Percentiles rank a stretch among this genome's conserved stretches.
phyloP scores from a whole-genome alignment of 2,888 invertebrate species.

The Maniola hyperantus region DNA sequence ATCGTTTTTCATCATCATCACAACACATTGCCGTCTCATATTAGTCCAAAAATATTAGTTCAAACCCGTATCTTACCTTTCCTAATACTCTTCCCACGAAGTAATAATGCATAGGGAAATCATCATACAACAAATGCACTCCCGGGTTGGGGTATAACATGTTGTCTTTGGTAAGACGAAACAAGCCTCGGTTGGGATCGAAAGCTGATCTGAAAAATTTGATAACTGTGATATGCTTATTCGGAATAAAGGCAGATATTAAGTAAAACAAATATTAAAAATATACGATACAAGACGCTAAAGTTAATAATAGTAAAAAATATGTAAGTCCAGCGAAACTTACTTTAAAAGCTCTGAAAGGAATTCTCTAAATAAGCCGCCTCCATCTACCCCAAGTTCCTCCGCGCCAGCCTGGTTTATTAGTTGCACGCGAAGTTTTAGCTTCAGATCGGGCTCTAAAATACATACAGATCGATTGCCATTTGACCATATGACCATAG shows the following conservation, averaged over 20 bases:
- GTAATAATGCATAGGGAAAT: conserved; percentile 95
- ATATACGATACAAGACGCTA: too few relatives aligned
- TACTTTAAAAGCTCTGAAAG: conserved; percentile 94
- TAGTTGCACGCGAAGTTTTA: conserved; percentile 93
- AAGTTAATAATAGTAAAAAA: too few relatives aligned
- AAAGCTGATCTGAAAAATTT: conserved; percentile 87
- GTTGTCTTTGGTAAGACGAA: conserved; percentile 93
- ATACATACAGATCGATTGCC: conserved; percentile 23
- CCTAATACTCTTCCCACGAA: conserved; percentile 97
- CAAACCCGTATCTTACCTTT: conserved; percentile 82
- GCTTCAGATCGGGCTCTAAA: conserved; percentile 91
- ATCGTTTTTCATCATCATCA: too few relatives aligned
- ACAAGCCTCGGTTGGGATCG: conserved; percentile 98
- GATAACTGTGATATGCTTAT: conserved; percentile 22
- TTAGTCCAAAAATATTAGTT: too few relatives aligned
- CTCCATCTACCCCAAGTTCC: conserved; percentile 98
- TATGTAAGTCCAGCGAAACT: conserved; percentile 41
- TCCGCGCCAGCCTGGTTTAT: conserved; percentile 95
- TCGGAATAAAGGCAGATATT: background rate
- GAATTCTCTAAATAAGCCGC: conserved; percentile 98
- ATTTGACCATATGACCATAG: background rate
- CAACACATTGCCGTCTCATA: too few relatives aligned
- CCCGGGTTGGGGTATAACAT: conserved; percentile 98
- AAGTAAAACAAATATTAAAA: background rate
- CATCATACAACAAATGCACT: conserved; percentile 91